Base-by-base conservation (phyloP, 2,113 vertebrate genomes). In the Merops nubicus region DNA sequence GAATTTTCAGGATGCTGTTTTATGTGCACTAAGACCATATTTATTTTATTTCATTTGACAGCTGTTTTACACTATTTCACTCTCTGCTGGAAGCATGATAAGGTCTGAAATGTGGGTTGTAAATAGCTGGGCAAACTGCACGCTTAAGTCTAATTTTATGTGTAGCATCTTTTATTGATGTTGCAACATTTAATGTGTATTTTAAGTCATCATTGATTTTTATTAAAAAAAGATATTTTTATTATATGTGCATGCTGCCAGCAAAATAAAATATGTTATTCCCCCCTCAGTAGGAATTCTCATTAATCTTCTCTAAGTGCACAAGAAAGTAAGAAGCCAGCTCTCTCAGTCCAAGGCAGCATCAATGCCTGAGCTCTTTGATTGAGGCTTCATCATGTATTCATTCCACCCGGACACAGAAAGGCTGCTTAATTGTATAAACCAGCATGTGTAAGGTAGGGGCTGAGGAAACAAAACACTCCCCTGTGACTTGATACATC, bases 181-280 rank as follows among this genome's bases (percentile, higher is more conserved):
- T 79, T 95, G 73, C 85, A 91, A 85, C 93, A 75, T 97, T 97
- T 96, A 97, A 89, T 93, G 95, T 94, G 31, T 89, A 79, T 98
- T 97, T 97, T 96, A 97, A 96, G 95, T 92, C 97, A 88, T 93
- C 94, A 89, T 89, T 97, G 97, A 97, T 98, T 98, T 98, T 98
- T 98, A 98, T 98, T 97, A 97, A 95, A 97, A 95, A 96, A 88
- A 91, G n/a, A 88, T 90, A 91, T 31, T 96, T 98, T 97, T 96
- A 95, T 95, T 94, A 59, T 67, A 94, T 79, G 77, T 54, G n/a
- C 87, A 77, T 76, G 67, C 92, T 95, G 95, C 74, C 95, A 97
- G 63, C 34, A 84, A 98, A 97, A 97, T 96, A 97, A 97, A 97
- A 91, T 73, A 94, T 85, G 65, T 2, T 96, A 83, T 70, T 6